A percentile compares a stretch with the other conserved stretches of the same genome.
Evolutionary conservation across 2,113 vertebrate genomes (phyloP).

Genomic region (Trichomycterus rosablanca): DNA sequence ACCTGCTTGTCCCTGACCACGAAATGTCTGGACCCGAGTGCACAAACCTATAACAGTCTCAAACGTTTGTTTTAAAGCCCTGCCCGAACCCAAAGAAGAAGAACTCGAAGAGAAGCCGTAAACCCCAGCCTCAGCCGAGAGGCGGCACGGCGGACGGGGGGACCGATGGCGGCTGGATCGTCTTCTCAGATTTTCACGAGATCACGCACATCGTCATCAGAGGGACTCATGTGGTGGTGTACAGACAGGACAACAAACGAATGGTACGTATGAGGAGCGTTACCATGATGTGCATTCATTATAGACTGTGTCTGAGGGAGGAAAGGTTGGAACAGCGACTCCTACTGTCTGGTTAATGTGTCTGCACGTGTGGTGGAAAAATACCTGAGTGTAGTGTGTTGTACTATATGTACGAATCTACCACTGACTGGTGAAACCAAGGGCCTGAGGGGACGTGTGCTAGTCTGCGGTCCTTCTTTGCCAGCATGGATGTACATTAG

Average conservation of each 20-base stretch:
- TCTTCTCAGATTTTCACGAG: constrained; percentile 80
- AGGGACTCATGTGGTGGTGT: constrained; percentile 69
- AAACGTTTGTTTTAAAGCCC: constrained; percentile 2
- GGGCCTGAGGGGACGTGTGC: no score
- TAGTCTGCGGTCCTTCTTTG: no score
- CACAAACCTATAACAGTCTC: background rate
- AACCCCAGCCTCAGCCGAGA: constrained; percentile 63
- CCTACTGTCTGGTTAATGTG: no score
- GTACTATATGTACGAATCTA: no score
- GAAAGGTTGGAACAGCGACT: background rate
- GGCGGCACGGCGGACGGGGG: constrained; percentile 38
- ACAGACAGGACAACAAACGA: constrained; percentile 78
- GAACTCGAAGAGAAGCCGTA: constrained; percentile 69
- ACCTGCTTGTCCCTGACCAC: no score
- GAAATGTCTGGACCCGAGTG: no score
- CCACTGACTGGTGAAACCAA: no score
- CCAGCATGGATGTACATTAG: no score
- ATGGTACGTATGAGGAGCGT: constrained; percentile 66
- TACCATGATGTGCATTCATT: background rate
- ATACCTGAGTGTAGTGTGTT: no score
- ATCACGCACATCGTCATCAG: constrained; percentile 82
- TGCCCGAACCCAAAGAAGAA: constrained; percentile 57
- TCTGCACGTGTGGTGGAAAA: no score
- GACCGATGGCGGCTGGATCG: constrained; percentile 61
- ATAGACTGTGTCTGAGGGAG: background rate